Evolutionary conservation across 2,113 vertebrate genomes (phyloP), one percentile per base, ranked within the genome.

Genomic region (Thamnaconus septentrionalis): DNA sequence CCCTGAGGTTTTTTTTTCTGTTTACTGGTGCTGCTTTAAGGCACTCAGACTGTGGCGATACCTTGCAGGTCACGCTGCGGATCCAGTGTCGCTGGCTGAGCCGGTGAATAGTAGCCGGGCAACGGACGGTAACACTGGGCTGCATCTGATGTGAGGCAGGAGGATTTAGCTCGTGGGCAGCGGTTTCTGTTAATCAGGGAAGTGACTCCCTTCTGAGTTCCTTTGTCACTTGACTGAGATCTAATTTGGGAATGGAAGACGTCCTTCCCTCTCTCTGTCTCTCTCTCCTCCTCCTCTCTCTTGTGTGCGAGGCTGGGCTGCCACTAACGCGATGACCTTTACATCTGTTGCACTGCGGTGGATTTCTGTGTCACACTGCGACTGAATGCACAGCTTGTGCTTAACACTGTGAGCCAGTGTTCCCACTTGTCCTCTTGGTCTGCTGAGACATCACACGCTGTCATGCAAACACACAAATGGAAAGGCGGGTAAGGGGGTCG

Each of bases 221-320:
- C 85, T 74, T 76, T 87, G 88, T 90, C 90, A 92, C 87, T 90
- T 91, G 89, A 91, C 84, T 89, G 31, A 9, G 12, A 46, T 83
- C 88, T 91, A 90, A 90, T 85, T 86, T 80, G 43, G 83, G 86
- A 83, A 64, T 57, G 51, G 69, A 75, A 75, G 79, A 81, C 83
- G 84, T 66, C 71, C 81, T 78, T 75, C 80, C 18, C n/a, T 52
- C 50, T 6, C 50, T 64, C 59, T 64, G 5, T 52, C 50, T 31
- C 18, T 31, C 18, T 31, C 18, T 31, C 18, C 18, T 31, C 18
- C 18, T 31, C 18, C n/a, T 52, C 50, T 6, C 50, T 64, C 59
- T 64, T 81, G 68, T 48, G 41, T 56, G 41, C 46, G 50, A 60
- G 45, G 50, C 43, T 47, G 51, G 60, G 53, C 54, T 12, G 53